phyloP scores from a whole-genome alignment of 2,888 invertebrate genomes.

The Patella ulyssiponensis region DNA sequence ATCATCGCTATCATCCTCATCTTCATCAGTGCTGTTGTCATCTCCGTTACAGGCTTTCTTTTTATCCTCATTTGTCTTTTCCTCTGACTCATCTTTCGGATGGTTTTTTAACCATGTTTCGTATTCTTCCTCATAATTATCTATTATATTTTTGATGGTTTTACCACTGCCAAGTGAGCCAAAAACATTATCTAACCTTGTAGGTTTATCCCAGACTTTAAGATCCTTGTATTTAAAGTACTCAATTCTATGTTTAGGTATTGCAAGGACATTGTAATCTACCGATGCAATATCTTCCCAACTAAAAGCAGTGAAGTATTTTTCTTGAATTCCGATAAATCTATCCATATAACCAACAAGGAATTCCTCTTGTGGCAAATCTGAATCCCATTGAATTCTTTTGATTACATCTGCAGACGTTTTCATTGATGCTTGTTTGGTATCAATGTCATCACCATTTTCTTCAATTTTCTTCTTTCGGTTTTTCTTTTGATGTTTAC shows the following conservation, averaged over 20 bases:
- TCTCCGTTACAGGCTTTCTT: not conserved
- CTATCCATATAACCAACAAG: slow-evolving; percentile 71
- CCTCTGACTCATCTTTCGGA: not conserved
- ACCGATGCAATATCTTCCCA: slow-evolving; percentile 70
- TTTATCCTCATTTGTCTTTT: slow-evolving; percentile 1
- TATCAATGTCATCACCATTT: slow-evolving; percentile 26
- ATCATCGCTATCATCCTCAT: slow-evolving; percentile 3
- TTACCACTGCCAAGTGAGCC: slow-evolving; percentile 59
- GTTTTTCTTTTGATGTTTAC: slow-evolving; percentile 19
- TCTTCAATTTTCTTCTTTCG: slow-evolving; percentile 14
- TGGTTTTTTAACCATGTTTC: not conserved
- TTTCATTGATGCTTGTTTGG: slow-evolving; percentile 59
- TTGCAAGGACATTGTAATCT: slow-evolving; percentile 66
- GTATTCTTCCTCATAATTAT: slow-evolving; percentile 35
- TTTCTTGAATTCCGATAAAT: slow-evolving; percentile 71
- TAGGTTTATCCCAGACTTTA: slow-evolving; percentile 71
- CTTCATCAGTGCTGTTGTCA: slow-evolving; percentile 3
- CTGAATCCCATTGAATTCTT: slow-evolving; percentile 70
- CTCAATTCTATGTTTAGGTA: slow-evolving; percentile 72
- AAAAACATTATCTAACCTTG: slow-evolving; percentile 69
- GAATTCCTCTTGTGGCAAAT: slow-evolving; percentile 58
- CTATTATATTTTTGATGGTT: slow-evolving; percentile 50
- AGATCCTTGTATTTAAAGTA: slow-evolving; percentile 71
- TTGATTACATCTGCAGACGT: slow-evolving; percentile 71
- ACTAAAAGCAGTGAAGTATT: slow-evolving; percentile 66